Percentiles rank a stretch among this genome's conserved stretches.
These are phyloP conservation scores for Ganaspis sp. DNA, from an alignment of 1,140 invertebrate genomes.

Conservation along the genomic window DNA sequence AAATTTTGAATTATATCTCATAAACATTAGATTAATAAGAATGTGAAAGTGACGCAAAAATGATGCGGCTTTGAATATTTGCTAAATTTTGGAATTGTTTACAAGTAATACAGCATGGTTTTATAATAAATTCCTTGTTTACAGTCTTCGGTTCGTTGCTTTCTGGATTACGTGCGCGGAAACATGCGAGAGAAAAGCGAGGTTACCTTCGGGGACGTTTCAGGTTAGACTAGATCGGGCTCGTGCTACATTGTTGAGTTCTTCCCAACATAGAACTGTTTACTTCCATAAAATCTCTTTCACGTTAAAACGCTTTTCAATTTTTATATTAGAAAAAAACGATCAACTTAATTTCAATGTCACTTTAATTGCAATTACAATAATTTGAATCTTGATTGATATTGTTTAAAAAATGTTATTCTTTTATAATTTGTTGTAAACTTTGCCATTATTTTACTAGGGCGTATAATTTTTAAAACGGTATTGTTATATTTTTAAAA, in stretches of 20 bases:
- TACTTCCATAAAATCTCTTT: background rate
- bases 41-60: background rate
- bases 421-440: too few species aligned
- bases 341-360: too few species aligned
- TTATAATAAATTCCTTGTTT: conserved; percentile 26
- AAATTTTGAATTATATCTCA: background rate
- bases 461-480: too few species aligned
- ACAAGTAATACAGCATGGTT: background rate
- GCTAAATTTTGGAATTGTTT: background rate
- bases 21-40: background rate
- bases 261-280: background rate
- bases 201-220: conserved; percentile 30
- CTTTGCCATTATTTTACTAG: too few species aligned
- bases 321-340: too few species aligned
- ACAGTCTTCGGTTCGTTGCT: conserved; percentile 24
- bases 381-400: too few species aligned
- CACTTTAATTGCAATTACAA: too few species aligned
- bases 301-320: background rate
- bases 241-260: background rate
- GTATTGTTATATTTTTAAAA: too few species aligned
- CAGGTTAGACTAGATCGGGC: conserved; percentile 13
- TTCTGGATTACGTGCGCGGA: conserved; percentile 26
- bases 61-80: background rate
- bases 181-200: conserved; percentile 22
- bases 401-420: too few species aligned